Evolutionary conservation across 2,113 vertebrate genomes (phyloP), one percentile per base, ranked within the genome.

Genomic region (Mormoops blainvillei): DNA sequence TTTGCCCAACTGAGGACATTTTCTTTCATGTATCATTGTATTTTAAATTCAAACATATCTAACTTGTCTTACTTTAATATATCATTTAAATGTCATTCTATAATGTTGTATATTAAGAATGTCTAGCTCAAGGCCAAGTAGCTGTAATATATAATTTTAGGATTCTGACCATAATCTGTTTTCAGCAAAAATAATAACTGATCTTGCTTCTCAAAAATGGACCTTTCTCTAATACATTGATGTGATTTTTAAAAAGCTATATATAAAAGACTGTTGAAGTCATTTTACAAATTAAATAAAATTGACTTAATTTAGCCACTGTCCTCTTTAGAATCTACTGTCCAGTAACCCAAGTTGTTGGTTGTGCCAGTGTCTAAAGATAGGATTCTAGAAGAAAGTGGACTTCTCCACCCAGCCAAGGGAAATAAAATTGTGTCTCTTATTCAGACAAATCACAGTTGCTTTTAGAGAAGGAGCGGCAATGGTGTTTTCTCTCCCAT

Each of bases 41-140:
- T 96, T 97, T 98, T 97, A 95, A 89, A 76, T 97, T 87, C 94
- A 96, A 96, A 78, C 3, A 1, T 91, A 89, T 74, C 92, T 96
- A 97, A 96, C 95, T 96, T 96, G 48, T 96, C 77, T 84, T 83
- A 89, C 87, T 88, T 92, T 56, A 68, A 24, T 88, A 14, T 96
- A 65, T 78, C 70, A 74, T 36, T 92, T 91, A 88, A 36, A 74
- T 92, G 26, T 76, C 70, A 87, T 91, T 74, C 68, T 95, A 48
- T 70, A 93, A 82, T 97, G 87, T 88, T 73, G 48, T 94, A 2
- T 93, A 61, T 61, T 97, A 38, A 63, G 0, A n/a, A 0, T 91
- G 38, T 28, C 89, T 93, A 54, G 48, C 6, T 90, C 36, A 83
- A 52, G 97, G 73, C 2, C 7, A 67, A 56, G 28, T 92, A 74